Evolutionary conservation across 2,888 invertebrate genomes (phyloP), one percentile per base, ranked within the genome.

Genomic region (Diloba caeruleocephala): DNA sequence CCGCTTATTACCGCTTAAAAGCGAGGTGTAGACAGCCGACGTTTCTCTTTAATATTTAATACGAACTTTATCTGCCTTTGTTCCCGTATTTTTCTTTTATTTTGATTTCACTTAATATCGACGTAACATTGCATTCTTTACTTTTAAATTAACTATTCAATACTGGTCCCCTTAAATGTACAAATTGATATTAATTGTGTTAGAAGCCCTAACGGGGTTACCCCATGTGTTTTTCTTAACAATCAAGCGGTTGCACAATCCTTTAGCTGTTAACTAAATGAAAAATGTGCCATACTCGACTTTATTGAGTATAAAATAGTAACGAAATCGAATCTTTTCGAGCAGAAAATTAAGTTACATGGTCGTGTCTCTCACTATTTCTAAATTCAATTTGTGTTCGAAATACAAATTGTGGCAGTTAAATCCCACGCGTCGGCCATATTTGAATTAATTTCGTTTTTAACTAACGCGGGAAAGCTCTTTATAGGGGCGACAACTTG

Each of bases 161-260:
- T 74, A 71, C 69, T 53, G 60, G 65, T 64, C 78, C 86, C 87
- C 82, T 82, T 69, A 71, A 76, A 74, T 63, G 71, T 71, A 76
- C 84, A 90, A 91, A 92, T 92, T 92, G 89, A 90, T 91, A 92
- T 92, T 91, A 91, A 92, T 91, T 91, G 85, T 83, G 79, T 92
- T 90, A 91, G 84, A 79, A 83, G 81, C 87, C 84, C 84, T 80
- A 78, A 81, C 79, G 74, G 72, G 58, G 63, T 69, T 76, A 81
- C 89, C 91, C 92, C 89, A 89, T 91, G 89, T 91, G 89, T 92
- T 92, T 90, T 91, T 91, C 90, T 91, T 88, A 79, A 84, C 89
- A 90, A 90, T 89, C 84, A 91, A 82, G 77, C 76, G 74, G 80
- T 87, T 80, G 71, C 65, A 67, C 74, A 81, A 83, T 74, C 76